A percentile compares a stretch with the other conserved stretches of the same genome.
These are phyloP conservation scores for Lagopus leucura DNA, from an alignment of 2,113 vertebrate genomes.

Conservation along the genomic window DNA sequence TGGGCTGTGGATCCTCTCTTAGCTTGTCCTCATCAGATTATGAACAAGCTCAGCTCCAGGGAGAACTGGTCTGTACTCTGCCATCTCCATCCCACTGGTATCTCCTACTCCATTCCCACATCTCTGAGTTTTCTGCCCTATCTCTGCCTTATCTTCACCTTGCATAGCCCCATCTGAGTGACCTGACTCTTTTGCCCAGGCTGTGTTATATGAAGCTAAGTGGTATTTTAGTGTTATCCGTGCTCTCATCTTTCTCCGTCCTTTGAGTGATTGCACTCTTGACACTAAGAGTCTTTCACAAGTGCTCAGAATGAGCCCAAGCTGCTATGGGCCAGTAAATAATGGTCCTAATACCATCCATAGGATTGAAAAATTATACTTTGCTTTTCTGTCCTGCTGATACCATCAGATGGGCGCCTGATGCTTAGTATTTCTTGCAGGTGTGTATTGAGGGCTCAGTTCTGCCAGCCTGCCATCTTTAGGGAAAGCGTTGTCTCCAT, in stretches of 20 bases:
- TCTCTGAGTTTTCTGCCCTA: background rate
- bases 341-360: background rate
- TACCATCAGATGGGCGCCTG: background rate
- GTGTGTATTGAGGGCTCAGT: background rate
- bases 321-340: slow-evolving; percentile 7
- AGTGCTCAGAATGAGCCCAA: background rate
- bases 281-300: background rate
- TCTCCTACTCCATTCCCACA: background rate
- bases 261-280: background rate
- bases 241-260: background rate
- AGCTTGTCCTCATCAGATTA: background rate
- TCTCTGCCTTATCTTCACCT: background rate
- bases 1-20: background rate
- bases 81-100: background rate
- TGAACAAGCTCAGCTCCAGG: background rate
- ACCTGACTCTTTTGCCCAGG: background rate
- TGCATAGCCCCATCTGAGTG: background rate
- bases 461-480: background rate
- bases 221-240: background rate
- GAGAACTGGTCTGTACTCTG: background rate
- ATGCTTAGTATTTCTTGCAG: background rate
- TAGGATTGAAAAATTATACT: background rate
- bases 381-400: background rate
- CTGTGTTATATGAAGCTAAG: background rate
- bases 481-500: background rate